Conservation (phyloP, 1,140 invertebrate species). For the Choristoneura fumiferana region DNA sequence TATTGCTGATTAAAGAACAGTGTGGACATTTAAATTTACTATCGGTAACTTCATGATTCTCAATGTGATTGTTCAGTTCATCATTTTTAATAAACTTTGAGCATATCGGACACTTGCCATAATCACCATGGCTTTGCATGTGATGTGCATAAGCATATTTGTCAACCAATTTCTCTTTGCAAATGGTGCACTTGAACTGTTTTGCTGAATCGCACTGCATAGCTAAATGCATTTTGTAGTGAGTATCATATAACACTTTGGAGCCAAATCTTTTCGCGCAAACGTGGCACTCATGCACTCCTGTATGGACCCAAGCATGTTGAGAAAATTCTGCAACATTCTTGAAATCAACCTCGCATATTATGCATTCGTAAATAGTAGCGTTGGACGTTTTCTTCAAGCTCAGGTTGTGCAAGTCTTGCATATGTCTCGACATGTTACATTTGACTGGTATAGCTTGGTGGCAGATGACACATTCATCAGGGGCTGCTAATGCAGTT, state of each 20-base stretch:
- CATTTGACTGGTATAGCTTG: neutral
- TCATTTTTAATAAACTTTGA: neutral
- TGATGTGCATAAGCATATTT: neutral
- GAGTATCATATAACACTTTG: neutral
- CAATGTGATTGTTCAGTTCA: neutral
- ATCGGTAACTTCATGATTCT: neutral
- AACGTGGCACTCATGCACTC: neutral
- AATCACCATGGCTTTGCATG: neutral
- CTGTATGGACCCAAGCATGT: neutral
- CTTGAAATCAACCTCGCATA: neutral
- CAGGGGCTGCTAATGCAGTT: neutral
- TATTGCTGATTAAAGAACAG: neutral
- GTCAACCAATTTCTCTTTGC: neutral
- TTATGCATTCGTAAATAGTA: neutral
- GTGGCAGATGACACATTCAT: neutral
- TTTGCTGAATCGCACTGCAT: too few species aligned
- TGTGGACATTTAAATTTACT: neutral
- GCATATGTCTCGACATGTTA: conserved; percentile 2
- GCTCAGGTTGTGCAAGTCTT: neutral
- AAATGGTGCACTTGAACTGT: neutral
- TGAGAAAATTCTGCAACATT: neutral
- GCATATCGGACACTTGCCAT: neutral
- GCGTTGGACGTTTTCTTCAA: neutral
- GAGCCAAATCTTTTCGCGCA: neutral
- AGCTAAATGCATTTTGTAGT: neutral